These are phyloP conservation scores for Sylvilagus floridanus DNA, from an alignment of 2,797 vertebrate genomes.

Conservation along the genomic window DNA sequence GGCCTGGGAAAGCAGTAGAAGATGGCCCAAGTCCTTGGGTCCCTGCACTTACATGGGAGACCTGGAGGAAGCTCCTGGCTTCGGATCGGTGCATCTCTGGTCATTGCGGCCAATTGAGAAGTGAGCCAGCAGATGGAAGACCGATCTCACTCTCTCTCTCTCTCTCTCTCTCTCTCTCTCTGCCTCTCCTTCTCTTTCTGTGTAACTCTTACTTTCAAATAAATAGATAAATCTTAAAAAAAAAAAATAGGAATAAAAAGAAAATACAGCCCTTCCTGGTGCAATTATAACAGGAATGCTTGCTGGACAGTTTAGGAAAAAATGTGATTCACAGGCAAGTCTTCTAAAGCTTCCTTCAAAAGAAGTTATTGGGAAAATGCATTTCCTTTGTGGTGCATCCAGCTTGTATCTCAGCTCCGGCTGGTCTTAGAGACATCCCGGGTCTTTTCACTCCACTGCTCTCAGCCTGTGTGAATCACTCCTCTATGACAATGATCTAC, in stretches of 20 bases:
- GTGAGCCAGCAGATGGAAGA: too few species aligned
- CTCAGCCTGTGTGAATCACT: not conserved
- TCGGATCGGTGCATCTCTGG: too few species aligned
- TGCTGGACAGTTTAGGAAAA: not conserved
- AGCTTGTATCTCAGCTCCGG: not conserved
- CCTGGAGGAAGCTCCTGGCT: too few species aligned
- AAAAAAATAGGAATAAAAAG: not conserved
- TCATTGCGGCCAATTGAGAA: too few species aligned
- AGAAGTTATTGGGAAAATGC: not conserved
- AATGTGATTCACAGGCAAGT: not conserved
- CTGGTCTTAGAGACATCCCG: slow-evolving; percentile 42
- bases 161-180: too few species aligned
- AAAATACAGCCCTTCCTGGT: not conserved
- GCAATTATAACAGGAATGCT: not conserved
- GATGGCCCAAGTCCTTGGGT: too few species aligned
- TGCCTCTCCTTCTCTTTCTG: too few species aligned
- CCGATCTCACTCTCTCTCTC: too few species aligned
- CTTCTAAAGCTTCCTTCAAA: not conserved
- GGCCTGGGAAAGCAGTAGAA: too few species aligned
- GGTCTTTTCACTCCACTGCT: not conserved
- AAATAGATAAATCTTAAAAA: too few species aligned
- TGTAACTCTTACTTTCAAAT: too few species aligned
- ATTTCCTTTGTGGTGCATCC: slow-evolving; percentile 23
- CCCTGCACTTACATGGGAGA: too few species aligned
- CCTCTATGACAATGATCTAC: not conserved